These are phyloP conservation scores for Pristionchus fissidentatus DNA, from an alignment of 2,888 invertebrate species.

Conservation along the genomic window DNA sequence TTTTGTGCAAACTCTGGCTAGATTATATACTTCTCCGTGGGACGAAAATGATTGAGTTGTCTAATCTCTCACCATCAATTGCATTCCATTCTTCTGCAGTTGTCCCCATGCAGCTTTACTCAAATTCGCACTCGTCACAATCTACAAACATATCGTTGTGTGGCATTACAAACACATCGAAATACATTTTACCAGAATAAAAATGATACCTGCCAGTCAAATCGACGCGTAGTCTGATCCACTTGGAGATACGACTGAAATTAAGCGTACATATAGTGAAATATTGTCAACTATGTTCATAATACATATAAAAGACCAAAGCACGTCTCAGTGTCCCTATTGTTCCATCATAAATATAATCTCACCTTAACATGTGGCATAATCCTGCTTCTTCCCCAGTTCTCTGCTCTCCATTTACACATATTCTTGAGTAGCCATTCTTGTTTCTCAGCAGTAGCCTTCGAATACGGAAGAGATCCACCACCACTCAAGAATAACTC, in stretches of 20 bases:
- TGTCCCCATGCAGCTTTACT: constrained; percentile 98
- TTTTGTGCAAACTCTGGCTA: not conserved
- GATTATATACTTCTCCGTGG: too few species aligned
- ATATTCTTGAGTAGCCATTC: constrained; percentile 65
- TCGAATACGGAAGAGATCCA: constrained; percentile 89
- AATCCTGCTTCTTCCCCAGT: constrained; percentile 84
- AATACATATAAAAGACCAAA: too few species aligned
- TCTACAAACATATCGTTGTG: constrained; percentile 51
- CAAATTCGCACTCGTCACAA: constrained; percentile 87
- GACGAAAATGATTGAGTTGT: too few species aligned
- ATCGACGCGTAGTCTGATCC: constrained; percentile 1
- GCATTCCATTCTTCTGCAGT: constrained; percentile 62
- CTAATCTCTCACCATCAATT: constrained; percentile 50
- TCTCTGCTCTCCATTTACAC: constrained; percentile 84
- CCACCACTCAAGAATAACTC: constrained; percentile 83
- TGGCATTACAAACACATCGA: too few species aligned
- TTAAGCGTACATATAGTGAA: not conserved
- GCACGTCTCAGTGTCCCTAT: too few species aligned
- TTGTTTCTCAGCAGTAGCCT: constrained; percentile 85
- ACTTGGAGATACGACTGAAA: constrained; percentile 1
- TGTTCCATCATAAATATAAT: not conserved
- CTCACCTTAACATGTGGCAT: constrained; percentile 93
- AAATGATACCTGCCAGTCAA: constrained; percentile 11
- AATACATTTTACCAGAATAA: not conserved
- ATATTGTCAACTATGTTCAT: too few species aligned